Evolutionary conservation across 2,888 invertebrate genomes (phyloP).

Genomic region (Himalopsyche kuldschensis): DNA sequence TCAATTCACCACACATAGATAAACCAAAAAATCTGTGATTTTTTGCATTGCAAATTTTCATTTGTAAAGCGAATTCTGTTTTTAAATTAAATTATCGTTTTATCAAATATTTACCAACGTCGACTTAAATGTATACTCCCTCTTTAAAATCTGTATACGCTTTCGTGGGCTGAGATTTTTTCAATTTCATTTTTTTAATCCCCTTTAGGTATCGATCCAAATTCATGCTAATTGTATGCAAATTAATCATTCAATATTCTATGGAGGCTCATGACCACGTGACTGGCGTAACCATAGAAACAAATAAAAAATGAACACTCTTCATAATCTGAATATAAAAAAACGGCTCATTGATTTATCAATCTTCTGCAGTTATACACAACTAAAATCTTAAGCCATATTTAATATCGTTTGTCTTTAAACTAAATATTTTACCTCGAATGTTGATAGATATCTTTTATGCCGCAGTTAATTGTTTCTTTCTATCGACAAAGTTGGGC

Average conservation of each 20-base stretch:
- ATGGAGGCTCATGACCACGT: neutral
- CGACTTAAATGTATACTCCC: neutral
- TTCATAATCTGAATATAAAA: neutral
- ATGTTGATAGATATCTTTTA: no score
- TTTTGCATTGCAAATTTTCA: no score
- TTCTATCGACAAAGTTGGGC: no score
- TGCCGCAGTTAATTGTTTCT: no score
- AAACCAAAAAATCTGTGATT: no score
- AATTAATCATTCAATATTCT: constrained; percentile 28
- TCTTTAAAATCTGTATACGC: neutral
- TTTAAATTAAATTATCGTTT: neutral
- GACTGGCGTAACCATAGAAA: constrained; percentile 17
- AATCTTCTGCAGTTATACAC: neutral
- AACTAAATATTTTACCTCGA: no score
- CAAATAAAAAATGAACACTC: constrained; percentile 4
- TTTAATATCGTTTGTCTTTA: no score
- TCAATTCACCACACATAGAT: no score
- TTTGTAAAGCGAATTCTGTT: no score
- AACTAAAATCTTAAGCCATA: neutral
- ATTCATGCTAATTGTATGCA: constrained; percentile 23
- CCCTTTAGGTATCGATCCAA: neutral
- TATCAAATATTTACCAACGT: neutral
- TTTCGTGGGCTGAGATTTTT: neutral
- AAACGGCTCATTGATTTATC: neutral
- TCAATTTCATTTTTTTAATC: neutral